Conservation (phyloP, 1,140 invertebrate genomes). For the Drosophila subobscura region DNA sequence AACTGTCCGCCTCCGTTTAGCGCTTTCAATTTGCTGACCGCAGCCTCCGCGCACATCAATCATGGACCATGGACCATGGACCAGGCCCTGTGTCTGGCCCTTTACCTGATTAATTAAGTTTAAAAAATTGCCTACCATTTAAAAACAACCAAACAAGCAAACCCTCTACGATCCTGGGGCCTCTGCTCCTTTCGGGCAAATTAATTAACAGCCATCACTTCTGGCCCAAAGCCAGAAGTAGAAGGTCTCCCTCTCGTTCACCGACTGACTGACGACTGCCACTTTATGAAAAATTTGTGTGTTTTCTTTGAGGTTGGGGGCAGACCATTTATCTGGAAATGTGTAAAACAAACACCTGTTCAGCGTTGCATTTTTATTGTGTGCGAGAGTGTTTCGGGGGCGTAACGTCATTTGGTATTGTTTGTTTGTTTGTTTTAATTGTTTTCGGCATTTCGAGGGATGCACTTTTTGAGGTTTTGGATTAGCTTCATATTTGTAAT, state of each 20-base stretch:
- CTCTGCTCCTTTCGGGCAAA: conserved; percentile 54
- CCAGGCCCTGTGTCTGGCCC: conserved; percentile 1
- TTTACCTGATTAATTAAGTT: conserved; percentile 76
- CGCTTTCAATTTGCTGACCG: conserved; percentile 35
- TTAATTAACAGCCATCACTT: conserved; percentile 74
- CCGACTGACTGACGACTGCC: conserved; percentile 39
- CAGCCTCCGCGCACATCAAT: conserved; percentile 55
- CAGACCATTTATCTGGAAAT: conserved; percentile 69
- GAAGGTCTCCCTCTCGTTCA: not conserved
- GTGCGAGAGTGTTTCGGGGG: conserved; percentile 30
- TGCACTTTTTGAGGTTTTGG: conserved; percentile 24
- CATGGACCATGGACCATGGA: conserved; percentile 19
- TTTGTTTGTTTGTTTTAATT: conserved; percentile 51
- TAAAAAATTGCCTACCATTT: conserved; percentile 78
- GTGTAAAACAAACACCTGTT: conserved; percentile 76
- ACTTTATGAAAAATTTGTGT: conserved; percentile 73
- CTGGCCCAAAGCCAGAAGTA: conserved; percentile 17
- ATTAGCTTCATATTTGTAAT: conserved; percentile 51
- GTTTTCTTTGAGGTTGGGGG: conserved; percentile 43
- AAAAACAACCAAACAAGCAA: conserved; percentile 49
- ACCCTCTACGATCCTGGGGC: conserved; percentile 14
- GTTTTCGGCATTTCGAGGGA: conserved; percentile 35
- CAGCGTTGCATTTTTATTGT: conserved; percentile 24
- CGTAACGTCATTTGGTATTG: conserved; percentile 49
- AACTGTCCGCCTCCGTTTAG: conserved; percentile 55